A percentile compares a stretch with the other conserved stretches of the same genome.
These are phyloP conservation scores for Magallana ariakensis DNA, from an alignment of 1,140 invertebrate species.

Conservation along the genomic window DNA sequence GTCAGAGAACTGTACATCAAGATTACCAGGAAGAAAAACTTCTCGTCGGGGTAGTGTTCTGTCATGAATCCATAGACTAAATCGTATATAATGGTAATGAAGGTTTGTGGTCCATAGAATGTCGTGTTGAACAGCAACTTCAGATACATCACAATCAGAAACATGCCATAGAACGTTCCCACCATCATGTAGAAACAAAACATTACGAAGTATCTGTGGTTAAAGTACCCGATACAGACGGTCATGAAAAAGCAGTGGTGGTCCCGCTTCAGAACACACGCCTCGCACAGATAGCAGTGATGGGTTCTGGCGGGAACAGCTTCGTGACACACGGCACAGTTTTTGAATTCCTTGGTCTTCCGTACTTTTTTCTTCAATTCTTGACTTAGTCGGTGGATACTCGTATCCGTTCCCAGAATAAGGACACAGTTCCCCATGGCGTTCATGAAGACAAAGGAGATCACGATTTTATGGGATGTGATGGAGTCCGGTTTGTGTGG, in stretches of 20 bases:
- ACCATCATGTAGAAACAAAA: conserved; percentile 59
- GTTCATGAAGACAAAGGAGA: conserved; percentile 43
- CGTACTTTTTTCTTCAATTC: not conserved
- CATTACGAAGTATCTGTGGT: conserved; percentile 82
- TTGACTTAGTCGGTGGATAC: conserved; percentile 11
- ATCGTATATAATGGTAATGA: conserved; percentile 41
- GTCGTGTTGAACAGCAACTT: conserved; percentile 46
- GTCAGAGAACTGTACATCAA: conserved; percentile 53
- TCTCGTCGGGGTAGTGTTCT: not conserved
- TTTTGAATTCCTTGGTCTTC: conserved; percentile 12
- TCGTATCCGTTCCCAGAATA: conserved; percentile 41
- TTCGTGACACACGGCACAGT: conserved; percentile 15
- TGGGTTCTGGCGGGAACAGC: conserved; percentile 83
- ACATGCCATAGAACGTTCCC: conserved; percentile 57
- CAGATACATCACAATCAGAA: conserved; percentile 54
- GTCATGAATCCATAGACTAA: conserved; percentile 15
- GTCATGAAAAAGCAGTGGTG: conserved; percentile 97
- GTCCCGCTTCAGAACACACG: conserved; percentile 93
- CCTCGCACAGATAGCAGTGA: conserved; percentile 91
- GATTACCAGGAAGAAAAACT: conserved; percentile 49
- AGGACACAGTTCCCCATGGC: conserved; percentile 51
- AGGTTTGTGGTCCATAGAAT: conserved; percentile 58
- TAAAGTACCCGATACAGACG: conserved; percentile 93
- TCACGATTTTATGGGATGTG: conserved; percentile 26
- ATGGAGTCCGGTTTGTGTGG: not conserved